These are phyloP conservation scores for Thecophora atra DNA, from an alignment of 2,888 invertebrate genomes.

Conservation along the genomic window DNA sequence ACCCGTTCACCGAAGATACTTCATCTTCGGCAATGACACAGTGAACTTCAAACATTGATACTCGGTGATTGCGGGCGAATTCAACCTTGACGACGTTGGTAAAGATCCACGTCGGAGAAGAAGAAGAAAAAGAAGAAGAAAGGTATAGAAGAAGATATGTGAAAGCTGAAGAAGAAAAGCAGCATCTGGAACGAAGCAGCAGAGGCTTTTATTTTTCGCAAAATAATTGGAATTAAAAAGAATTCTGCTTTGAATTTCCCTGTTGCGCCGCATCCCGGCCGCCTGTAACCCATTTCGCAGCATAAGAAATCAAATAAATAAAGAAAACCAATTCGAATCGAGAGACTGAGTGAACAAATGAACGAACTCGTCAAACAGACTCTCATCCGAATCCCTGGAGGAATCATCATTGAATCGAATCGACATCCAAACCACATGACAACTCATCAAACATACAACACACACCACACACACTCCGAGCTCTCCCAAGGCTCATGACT, in stretches of 20 bases:
- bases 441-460: constrained; percentile 6
- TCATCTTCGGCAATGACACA: constrained; percentile 37
- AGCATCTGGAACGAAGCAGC: too few species aligned
- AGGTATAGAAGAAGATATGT: not conserved
- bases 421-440: constrained; percentile 26
- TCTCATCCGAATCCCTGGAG: constrained; percentile 24
- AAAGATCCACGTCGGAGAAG: constrained; percentile 7
- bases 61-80: constrained; percentile 2
- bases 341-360: not conserved
- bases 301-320: constrained; percentile 32
- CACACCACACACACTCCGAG: not conserved
- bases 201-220: constrained; percentile 45
- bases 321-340: constrained; percentile 12
- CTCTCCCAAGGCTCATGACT: not conserved
- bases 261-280: constrained; percentile 19
- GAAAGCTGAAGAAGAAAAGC: too few species aligned
- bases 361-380: not conserved
- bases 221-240: constrained; percentile 43
- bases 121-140: constrained; percentile 2
- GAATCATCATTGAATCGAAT: constrained; percentile 28
- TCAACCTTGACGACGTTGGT: constrained; percentile 7
- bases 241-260: constrained; percentile 2
- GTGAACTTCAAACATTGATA: constrained; percentile 40
- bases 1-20: not conserved
- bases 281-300: constrained; percentile 2